Conservation (phyloP, 2,113 vertebrate species). For the Actenoides lindsayi region DNA sequence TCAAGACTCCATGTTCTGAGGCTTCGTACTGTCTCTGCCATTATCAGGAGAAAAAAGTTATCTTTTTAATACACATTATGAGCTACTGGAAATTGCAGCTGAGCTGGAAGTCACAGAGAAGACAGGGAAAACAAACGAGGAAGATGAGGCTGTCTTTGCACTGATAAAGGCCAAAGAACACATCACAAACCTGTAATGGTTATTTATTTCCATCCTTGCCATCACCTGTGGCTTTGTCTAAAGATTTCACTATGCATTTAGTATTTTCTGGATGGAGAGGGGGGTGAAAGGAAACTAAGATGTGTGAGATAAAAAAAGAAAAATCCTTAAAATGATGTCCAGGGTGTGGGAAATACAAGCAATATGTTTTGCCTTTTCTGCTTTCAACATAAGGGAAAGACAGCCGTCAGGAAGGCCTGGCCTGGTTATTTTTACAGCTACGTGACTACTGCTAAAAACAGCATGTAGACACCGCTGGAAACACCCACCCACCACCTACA, state of each 20-base stretch:
- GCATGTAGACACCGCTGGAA: not conserved
- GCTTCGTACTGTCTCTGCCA: not conserved
- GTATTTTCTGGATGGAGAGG: not conserved
- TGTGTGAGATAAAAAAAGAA: not conserved
- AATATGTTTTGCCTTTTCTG: not conserved
- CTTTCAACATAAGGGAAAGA: not conserved
- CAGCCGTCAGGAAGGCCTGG: not conserved
- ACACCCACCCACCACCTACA: not conserved
- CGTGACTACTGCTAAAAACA: not conserved
- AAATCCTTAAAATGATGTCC: not conserved
- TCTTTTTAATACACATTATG: not conserved
- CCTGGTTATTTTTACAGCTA: conserved; percentile 19
- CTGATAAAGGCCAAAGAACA: not conserved
- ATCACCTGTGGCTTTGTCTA: not conserved
- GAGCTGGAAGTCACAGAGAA: not conserved
- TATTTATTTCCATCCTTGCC: not conserved
- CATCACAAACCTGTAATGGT: not conserved
- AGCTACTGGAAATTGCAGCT: not conserved
- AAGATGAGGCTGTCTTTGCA: not conserved
- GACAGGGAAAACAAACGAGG: not conserved
- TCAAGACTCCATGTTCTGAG: not conserved
- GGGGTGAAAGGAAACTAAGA: not conserved
- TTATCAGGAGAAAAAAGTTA: not conserved
- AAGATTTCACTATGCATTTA: not conserved
- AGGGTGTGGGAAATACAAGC: not conserved